A percentile compares a stretch with the other conserved stretches of the same genome.
These are phyloP conservation scores for Lycorma delicatula DNA, from an alignment of 1,140 invertebrate species.

Conservation along the genomic window DNA sequence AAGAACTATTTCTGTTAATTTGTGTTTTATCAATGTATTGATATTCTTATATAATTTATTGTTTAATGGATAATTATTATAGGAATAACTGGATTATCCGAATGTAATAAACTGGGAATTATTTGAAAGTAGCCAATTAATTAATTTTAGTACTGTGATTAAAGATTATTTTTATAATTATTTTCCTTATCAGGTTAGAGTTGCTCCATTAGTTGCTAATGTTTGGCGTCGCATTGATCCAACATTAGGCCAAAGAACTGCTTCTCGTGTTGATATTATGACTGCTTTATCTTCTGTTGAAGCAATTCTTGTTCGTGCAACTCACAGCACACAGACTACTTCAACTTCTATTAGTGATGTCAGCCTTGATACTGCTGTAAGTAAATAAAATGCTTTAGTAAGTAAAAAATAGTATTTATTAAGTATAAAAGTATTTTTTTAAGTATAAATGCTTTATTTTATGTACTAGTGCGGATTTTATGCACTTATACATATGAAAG, in stretches of 20 bases:
- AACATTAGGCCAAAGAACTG: slow-evolving; percentile 41
- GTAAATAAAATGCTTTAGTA: no score
- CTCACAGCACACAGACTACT: slow-evolving; percentile 59
- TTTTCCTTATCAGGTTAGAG: slow-evolving; percentile 12
- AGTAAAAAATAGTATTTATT: no score
- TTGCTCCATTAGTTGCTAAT: slow-evolving; percentile 10
- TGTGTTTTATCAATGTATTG: no score
- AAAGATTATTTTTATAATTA: slow-evolving; percentile 3
- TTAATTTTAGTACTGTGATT: not conserved
- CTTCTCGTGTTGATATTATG: slow-evolving; percentile 71
- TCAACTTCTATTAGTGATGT: slow-evolving; percentile 69
- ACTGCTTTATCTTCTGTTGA: slow-evolving; percentile 67
- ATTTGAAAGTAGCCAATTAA: no score
- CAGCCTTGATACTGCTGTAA: slow-evolving; percentile 65
- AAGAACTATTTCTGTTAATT: no score
- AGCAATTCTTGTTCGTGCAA: slow-evolving; percentile 76
- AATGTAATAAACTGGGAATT: no score
- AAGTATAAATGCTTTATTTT: no score
- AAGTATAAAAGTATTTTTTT: no score
- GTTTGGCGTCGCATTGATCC: slow-evolving; percentile 50
- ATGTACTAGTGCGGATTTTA: no score
- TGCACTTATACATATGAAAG: no score
- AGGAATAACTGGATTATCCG: not conserved
- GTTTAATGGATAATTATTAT: not conserved
- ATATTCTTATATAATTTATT: no score